Evolutionary conservation across 1,140 invertebrate species (phyloP).

Genomic region (Dolichoris vasculosae): DNA sequence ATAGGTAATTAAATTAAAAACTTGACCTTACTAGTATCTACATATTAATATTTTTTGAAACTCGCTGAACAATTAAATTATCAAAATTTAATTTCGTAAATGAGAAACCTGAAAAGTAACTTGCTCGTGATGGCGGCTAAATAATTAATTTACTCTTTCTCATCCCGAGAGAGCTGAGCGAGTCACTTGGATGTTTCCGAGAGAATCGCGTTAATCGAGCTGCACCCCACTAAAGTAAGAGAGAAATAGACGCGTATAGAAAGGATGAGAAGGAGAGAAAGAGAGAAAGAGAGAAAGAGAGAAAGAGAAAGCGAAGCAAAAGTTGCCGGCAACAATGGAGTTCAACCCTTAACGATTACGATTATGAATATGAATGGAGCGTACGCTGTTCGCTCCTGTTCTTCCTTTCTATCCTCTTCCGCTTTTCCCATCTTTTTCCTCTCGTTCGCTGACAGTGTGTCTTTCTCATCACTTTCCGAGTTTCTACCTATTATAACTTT

Average conservation of each 20-base stretch:
- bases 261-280: background rate
- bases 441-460: background rate
- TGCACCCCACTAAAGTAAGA: constrained; percentile 33
- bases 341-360: constrained; percentile 55
- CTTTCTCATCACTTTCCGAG: constrained; percentile 27
- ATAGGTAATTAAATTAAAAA: background rate
- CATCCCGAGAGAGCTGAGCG: constrained; percentile 34
- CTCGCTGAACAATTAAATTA: constrained; percentile 21
- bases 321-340: constrained; percentile 55
- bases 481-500: constrained; percentile 26
- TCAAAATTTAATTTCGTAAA: constrained; percentile 49
- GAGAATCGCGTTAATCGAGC: constrained; percentile 52
- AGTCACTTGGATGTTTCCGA: constrained; percentile 52
- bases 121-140: constrained; percentile 36
- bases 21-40: background rate
- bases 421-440: background rate
- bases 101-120: constrained; percentile 29
- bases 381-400: constrained; percentile 29
- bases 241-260: background rate
- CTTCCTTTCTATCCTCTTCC: constrained; percentile 4
- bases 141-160: constrained; percentile 50
- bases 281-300: background rate
- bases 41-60: constrained; percentile 18
- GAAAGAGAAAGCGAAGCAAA: constrained; percentile 18
- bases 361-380: constrained; percentile 56